Base-by-base conservation (phyloP, 2,797 vertebrate species). In the Ataeniobius toweri region DNA sequence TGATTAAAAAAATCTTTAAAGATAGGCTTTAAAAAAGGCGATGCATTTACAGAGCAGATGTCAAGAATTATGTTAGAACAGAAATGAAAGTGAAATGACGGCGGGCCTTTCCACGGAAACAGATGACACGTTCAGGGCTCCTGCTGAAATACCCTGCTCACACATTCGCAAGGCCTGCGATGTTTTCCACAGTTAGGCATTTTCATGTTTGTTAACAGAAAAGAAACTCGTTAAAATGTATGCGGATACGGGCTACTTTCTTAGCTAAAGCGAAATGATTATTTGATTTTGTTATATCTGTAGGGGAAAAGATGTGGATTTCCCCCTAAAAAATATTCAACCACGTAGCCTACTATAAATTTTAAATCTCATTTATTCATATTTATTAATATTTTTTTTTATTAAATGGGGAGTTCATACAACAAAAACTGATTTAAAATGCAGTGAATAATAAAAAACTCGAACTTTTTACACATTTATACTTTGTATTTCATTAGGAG, bases 81-180 rank as follows among this genome's bases (percentile, higher is more conserved):
- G 46, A 78, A 80, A 0, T 73, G 71, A 78, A 83, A 85, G 55
- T 78, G 67, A 80, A 72, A 63, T 73, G 10, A 7, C 46, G 22
- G 44, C n/a, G 39, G 58, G 18, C 9, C 73, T 84, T 81, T 65
- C 83, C 65, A 18, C 18, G 16, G 69, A 53, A 75, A 74, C 75
- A 72, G 55, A 50, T 71, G 78, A 74, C 50, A n/a, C 14, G 5
- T 61, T 51, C 4, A 20, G 2, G 13, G 50, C 26, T 61, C 50
- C 41, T 10, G 5, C 28, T 51, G 73, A 74, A 50, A 61, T 74
- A 13, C 39, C 26, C 22, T 18, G 65, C 24, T n/a, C 6, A 39
- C 48, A 53, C 39, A 36, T 18, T 3, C 9, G 24, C 9, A 13
- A 46, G 14, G 13, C 2, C 41, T 46, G 44, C 41, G 3, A 48